Evolutionary conservation across 2,888 invertebrate species (phyloP).

Genomic region (Cerastoderma edule): DNA sequence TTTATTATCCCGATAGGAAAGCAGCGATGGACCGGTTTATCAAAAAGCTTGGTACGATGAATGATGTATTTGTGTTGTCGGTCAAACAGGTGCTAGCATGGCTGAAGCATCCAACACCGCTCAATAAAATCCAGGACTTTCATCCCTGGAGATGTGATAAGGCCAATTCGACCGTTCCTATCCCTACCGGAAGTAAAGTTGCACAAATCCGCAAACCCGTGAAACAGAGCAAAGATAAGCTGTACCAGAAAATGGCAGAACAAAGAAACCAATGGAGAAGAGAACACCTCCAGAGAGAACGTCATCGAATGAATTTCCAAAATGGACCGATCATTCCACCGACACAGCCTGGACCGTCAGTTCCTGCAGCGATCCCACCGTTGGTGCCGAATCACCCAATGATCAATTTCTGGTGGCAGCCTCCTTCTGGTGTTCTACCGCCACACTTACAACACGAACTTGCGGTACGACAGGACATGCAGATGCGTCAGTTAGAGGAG

Average conservation of each 20-base stretch:
- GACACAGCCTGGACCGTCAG: neutral
- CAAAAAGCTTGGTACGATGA: conserved; percentile 67
- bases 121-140: conserved; percentile 66
- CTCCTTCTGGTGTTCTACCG: conserved; percentile 19
- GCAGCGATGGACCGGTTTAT: conserved; percentile 79
- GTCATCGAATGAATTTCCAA: neutral
- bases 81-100: conserved; percentile 76
- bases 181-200: neutral
- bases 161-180: too few relatives aligned
- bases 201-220: neutral
- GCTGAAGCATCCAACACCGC: conserved; percentile 73
- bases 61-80: conserved; percentile 78
- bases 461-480: conserved; percentile 24
- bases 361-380: conserved; percentile 33
- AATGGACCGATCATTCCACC: neutral
- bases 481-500: conserved; percentile 28
- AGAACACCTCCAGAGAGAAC: conserved; percentile 1
- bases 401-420: conserved; percentile 54
- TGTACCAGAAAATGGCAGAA: conserved; percentile 20
- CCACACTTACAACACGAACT: conserved; percentile 29
- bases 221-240: neutral
- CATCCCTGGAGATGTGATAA: conserved; percentile 72
- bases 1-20: conserved; percentile 73
- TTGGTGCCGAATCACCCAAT: conserved; percentile 44
- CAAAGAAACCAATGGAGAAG: conserved; percentile 20